Evolutionary conservation across 2,113 vertebrate genomes (phyloP).

Genomic region (Glareola pratincola): DNA sequence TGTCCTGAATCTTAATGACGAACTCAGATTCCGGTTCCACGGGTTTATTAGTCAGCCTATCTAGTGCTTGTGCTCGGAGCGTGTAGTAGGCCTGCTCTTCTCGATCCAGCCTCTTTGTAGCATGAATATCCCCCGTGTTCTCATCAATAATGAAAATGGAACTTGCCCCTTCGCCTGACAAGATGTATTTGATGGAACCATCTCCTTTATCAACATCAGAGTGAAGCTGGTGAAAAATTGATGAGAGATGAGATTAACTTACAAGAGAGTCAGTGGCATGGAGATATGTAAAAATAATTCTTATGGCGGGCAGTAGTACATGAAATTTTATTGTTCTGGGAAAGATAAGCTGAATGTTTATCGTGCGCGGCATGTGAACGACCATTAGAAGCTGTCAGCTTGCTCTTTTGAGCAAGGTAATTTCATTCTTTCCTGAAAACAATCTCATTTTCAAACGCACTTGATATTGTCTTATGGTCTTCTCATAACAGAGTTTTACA

Average conservation of each 20-base stretch:
- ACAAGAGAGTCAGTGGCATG: conserved; percentile 59
- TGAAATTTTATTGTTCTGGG: conserved; percentile 55
- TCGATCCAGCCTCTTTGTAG: conserved; percentile 92
- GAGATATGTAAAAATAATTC: conserved; percentile 68
- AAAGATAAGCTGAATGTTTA: conserved; percentile 43
- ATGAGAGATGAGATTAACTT: conserved; percentile 77
- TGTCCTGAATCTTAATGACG: conserved; percentile 97
- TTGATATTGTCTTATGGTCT: not conserved
- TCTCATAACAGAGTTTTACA: not conserved
- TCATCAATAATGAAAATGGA: conserved; percentile 99
- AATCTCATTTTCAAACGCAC: not conserved
- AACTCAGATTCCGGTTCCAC: conserved; percentile 93
- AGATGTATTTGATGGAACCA: conserved; percentile 94
- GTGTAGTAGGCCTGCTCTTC: conserved; percentile 96
- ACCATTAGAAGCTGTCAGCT: conserved; percentile 25
- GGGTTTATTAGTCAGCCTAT: conserved; percentile 85
- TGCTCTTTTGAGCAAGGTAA: not conserved
- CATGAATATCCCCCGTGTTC: conserved; percentile 96
- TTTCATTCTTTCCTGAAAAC: conserved; percentile 29
- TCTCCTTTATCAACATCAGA: conserved; percentile 97
- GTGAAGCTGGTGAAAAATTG: conserved; percentile 88
- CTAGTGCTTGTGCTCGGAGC: conserved; percentile 88
- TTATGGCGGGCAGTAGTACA: conserved; percentile 16
- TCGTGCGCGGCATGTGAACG: not conserved
- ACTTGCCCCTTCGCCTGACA: conserved; percentile 91